A percentile compares a stretch with the other conserved stretches of the same genome.
phyloP scores from a whole-genome alignment of 2,797 vertebrate species.

The Enteromius unitaeniatus region DNA sequence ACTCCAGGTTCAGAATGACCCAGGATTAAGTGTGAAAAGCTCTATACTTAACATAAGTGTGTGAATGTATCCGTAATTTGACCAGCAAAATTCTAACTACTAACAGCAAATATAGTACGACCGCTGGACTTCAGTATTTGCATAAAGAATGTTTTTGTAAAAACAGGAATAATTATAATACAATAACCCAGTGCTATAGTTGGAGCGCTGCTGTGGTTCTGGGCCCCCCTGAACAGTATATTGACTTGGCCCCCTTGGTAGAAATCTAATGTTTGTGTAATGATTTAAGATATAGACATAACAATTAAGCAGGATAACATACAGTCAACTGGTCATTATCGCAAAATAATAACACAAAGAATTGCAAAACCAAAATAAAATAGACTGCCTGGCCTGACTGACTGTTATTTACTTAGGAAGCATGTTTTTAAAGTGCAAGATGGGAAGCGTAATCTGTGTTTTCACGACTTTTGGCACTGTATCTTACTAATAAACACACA shows the following conservation, averaged over 20 bases:
- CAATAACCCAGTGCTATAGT: neutral
- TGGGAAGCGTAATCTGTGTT: neutral
- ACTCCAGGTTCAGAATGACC: neutral
- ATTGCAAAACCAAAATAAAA: slow-evolving; percentile 17
- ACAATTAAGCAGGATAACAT: neutral
- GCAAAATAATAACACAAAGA: neutral
- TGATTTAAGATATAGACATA: neutral
- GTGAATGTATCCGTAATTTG: neutral
- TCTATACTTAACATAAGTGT: neutral
- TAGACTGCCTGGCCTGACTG: neutral
- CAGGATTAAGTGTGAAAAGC: neutral
- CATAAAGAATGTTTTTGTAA: neutral
- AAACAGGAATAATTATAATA: neutral
- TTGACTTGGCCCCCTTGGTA: neutral
- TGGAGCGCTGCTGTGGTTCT: neutral
- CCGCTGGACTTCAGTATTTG: neutral
- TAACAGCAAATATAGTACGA: neutral
- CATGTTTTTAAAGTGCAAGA: neutral
- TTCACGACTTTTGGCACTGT: slow-evolving; percentile 26
- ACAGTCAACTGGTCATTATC: neutral
- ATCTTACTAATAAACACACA: slow-evolving; percentile 21
- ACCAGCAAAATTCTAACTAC: neutral
- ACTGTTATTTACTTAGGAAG: slow-evolving; percentile 6
- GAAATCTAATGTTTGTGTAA: neutral
- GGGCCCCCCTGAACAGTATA: neutral